Conservation (phyloP, 2,797 vertebrate genomes). For the Gorsachius magnificus region DNA sequence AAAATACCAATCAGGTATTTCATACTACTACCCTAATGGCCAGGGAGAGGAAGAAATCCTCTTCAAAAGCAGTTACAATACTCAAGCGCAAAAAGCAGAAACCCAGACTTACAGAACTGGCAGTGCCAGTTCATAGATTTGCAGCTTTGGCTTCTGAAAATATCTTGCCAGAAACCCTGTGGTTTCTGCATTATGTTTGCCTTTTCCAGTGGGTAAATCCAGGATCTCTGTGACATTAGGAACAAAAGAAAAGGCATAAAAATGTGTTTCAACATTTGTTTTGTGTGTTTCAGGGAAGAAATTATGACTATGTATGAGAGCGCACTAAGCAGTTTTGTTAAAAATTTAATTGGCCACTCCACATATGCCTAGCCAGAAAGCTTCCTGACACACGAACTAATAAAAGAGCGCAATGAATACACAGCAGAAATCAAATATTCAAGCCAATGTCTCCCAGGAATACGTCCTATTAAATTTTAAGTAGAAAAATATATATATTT, state of each 20-base stretch:
- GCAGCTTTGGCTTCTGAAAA: neutral
- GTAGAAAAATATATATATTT: neutral
- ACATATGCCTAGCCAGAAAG: neutral
- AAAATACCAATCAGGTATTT: neutral
- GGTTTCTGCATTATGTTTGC: constrained; percentile 14
- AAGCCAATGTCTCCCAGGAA: neutral
- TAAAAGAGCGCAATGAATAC: neutral
- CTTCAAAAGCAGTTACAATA: neutral
- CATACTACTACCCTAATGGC: neutral
- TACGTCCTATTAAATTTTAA: neutral
- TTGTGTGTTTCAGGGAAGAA: neutral
- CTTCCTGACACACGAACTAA: neutral
- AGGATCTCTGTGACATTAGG: neutral
- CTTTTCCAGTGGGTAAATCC: constrained; percentile 10
- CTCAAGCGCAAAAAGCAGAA: neutral
- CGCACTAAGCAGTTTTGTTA: neutral
- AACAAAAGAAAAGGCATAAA: constrained; percentile 10
- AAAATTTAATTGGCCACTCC: neutral
- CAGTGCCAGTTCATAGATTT: neutral
- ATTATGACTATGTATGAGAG: neutral
- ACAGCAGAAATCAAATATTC: constrained; percentile 36
- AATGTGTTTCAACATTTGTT: neutral
- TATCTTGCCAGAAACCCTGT: neutral
- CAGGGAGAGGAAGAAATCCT: neutral
- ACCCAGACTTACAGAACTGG: neutral